Conservation (phyloP, 53 echinoderm and acorn worm genomes). For the Astropecten irregularis region DNA sequence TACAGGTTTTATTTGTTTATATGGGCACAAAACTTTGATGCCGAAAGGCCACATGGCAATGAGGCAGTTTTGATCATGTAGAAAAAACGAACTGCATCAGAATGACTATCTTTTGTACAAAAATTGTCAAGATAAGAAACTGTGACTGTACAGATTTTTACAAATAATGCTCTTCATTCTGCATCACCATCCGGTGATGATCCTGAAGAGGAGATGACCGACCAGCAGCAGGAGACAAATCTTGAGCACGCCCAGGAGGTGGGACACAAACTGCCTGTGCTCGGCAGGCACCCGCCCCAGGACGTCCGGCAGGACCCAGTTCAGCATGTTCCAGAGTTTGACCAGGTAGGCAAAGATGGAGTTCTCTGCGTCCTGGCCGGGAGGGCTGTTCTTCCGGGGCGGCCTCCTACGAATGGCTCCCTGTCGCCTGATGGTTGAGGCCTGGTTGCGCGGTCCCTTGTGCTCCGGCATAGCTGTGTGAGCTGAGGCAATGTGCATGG, state of each 20-base stretch:
- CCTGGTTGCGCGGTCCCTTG: background rate
- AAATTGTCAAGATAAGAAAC: no score
- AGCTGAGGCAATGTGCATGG: no score
- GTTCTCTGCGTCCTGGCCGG: background rate
- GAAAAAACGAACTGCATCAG: no score
- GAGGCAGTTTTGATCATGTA: no score
- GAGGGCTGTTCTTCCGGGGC: background rate
- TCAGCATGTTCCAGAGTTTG: constrained; percentile 10
- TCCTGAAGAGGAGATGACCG: background rate
- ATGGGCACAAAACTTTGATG: no score
- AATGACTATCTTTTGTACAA: no score
- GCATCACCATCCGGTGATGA: no score
- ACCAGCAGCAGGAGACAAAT: constrained; percentile 13
- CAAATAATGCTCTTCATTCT: no score
- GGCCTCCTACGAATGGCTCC: constrained; percentile 17
- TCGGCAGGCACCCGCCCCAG: constrained; percentile 15
- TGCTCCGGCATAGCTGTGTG: constrained; percentile 34
- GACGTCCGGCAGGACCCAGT: constrained; percentile 20
- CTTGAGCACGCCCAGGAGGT: constrained; percentile 31
- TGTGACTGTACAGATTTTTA: no score
- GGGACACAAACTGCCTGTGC: constrained; percentile 34
- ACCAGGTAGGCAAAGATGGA: constrained; percentile 17
- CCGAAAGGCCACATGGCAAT: no score
- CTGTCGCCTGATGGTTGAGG: constrained; percentile 12
- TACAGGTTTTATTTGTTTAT: no score